Conservation (phyloP, 1,140 invertebrate genomes). For the Rhyzopertha dominica region DNA sequence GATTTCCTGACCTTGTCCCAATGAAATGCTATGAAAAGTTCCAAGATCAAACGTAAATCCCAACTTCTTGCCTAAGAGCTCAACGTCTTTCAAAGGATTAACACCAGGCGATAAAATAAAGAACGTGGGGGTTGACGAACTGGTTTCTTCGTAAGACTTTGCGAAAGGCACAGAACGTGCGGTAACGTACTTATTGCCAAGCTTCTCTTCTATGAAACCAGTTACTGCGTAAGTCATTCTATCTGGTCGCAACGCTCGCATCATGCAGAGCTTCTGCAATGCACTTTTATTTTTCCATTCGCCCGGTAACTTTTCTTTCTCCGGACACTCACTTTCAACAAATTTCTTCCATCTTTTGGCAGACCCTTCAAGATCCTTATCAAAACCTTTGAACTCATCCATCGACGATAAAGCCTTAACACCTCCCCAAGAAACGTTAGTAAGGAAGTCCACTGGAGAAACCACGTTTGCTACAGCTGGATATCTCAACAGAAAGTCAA, state of each 20-base stretch:
- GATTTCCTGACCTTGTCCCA: conserved; percentile 92
- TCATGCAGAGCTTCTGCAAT: conserved; percentile 85
- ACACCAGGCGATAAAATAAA: conserved; percentile 95
- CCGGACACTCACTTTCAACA: conserved; percentile 84
- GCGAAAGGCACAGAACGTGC: conserved; percentile 72
- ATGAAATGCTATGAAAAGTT: conserved; percentile 89
- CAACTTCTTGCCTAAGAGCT: conserved; percentile 69
- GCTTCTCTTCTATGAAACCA: conserved; percentile 77
- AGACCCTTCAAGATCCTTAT: conserved; percentile 89
- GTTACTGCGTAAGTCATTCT: conserved; percentile 78
- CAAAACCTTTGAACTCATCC: conserved; percentile 80
- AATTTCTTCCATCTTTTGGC: conserved; percentile 85
- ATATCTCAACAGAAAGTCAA: conserved; percentile 86
- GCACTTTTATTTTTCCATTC: conserved; percentile 94
- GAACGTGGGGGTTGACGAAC: conserved; percentile 80
- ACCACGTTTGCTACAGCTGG: conserved; percentile 59
- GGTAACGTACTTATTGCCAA: conserved; percentile 79
- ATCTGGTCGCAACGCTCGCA: conserved; percentile 84
- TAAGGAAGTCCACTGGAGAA: conserved; percentile 81
- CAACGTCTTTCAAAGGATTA: conserved; percentile 88
- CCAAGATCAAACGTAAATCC: conserved; percentile 75
- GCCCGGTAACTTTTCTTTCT: conserved; percentile 90
- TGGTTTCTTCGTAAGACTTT: conserved; percentile 83
- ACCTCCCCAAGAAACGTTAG: conserved; percentile 80
- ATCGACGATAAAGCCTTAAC: conserved; percentile 73